Evolutionary conservation across 2,797 vertebrate genomes (phyloP), one percentile per base, ranked within the genome.

Genomic region (Ptychadena robeensis): DNA sequence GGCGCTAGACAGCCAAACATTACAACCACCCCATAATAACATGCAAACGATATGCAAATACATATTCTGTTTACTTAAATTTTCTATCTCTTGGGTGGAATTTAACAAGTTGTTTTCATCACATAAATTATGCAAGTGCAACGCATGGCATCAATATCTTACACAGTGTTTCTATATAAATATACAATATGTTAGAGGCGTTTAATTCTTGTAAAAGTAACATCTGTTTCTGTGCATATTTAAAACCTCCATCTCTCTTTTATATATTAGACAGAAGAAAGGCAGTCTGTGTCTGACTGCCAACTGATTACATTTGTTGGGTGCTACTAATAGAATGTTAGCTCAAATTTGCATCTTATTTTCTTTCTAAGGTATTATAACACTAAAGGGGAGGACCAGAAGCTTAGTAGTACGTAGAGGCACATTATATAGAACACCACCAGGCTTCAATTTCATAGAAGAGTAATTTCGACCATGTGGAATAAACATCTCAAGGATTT

Each of bases 41-140:
- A 66, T 77, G 74, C 74, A 77, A 77, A 77, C 25, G 18, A 66
- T 66, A 77, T 77, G 74, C 38, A 66, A 66, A 77, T 77, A 32
- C 64, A 68, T 67, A 34, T 68, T 78, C 75, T 78, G 63, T 78
- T 78, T 78, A 68, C 75, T 78, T 31, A 67, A 78, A 53, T 78
- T 68, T 78, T 57, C 64, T 67, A 34, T 68, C 75, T 78, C 64
- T 44, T 78, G 64, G 44, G 75, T n/a, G 44, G 63, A 68, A 78
- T 68, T 78, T 67, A 78, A 78, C 40, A 78, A 67, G 75, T 78
- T 78, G 30, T 68, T 78, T 78, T 68, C 40, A 78, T 53, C 12
- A 18, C 64, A 78, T 78, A 78, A 78, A 67, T 67, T 78, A 78
- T 68, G 64, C 44, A 78, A 63, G 64, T 34, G 75, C 64, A 78